Evolutionary conservation across 1,140 invertebrate genomes (phyloP).

Genomic region (Acromyrmex echinatior): DNA sequence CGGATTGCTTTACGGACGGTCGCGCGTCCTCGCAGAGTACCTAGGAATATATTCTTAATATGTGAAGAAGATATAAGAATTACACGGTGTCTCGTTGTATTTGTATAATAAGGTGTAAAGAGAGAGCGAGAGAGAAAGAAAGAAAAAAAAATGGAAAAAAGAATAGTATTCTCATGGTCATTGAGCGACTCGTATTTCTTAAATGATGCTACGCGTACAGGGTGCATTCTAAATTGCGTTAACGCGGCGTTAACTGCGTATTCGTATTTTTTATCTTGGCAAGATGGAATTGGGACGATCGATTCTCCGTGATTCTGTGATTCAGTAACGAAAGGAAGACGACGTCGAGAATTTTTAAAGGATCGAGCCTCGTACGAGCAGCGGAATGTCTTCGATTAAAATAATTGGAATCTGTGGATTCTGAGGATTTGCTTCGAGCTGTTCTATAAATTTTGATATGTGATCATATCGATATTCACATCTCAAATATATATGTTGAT

Average conservation of each 20-base stretch:
- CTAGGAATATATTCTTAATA: slow-evolving; percentile 82
- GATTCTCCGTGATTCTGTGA: neutral
- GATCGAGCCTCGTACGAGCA: neutral
- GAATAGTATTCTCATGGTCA: slow-evolving; percentile 79
- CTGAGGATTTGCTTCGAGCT: neutral
- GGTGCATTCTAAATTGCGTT: slow-evolving; percentile 80
- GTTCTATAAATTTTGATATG: neutral
- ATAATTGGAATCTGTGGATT: neutral
- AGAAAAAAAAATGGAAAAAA: slow-evolving; percentile 40
- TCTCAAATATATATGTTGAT: neutral
- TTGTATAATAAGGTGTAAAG: slow-evolving; percentile 81
- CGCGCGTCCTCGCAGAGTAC: slow-evolving; percentile 79
- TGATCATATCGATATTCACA: too few species aligned
- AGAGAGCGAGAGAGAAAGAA: neutral
- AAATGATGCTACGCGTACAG: slow-evolving; percentile 72
- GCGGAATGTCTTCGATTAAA: slow-evolving; percentile 10
- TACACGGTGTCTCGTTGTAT: slow-evolving; percentile 82
- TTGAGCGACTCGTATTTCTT: slow-evolving; percentile 77
- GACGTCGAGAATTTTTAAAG: slow-evolving; percentile 30
- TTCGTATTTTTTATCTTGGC: slow-evolving; percentile 26
- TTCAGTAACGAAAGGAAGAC: neutral
- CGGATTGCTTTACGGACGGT: slow-evolving; percentile 75
- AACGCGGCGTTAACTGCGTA: slow-evolving; percentile 47
- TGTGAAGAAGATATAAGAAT: slow-evolving; percentile 79
- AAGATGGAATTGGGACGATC: slow-evolving; percentile 32